Evolutionary conservation across 2,797 vertebrate genomes (phyloP), one percentile per base, ranked within the genome.

Genomic region (Crossoptilon crossoptilon): DNA sequence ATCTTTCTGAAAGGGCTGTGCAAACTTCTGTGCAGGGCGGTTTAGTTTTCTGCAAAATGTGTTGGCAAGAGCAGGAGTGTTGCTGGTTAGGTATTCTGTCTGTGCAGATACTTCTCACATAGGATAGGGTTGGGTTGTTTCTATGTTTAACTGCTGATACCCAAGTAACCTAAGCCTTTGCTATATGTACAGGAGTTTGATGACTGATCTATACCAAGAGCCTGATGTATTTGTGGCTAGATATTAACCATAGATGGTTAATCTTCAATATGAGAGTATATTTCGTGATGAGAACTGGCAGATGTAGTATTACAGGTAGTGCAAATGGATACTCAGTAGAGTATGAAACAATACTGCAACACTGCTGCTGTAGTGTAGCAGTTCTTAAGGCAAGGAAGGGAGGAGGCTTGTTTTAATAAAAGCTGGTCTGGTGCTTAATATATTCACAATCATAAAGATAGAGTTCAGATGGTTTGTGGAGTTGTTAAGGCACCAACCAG

Each of bases 261-360:
- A 76, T 87, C 59, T 26, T 6, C 22, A 43, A 2, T 27, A 1
- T 29, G 29, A 44, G n/a, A 59, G 11, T 43, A 19, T 18, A 19
- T 44, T 16, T 64, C 17, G 18, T 53, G 21, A 14, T 71, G 66
- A 60, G 39, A 8, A 10, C n/a, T 66, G 53, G 53, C 29, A 80
- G 51, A 9, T 66, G 17, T 17, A 31, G 35, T 29, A 22, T 44
- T 66, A 31, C 10, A 14, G 39, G 6, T 18, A 41, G 12, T 46
- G 39, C 33, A 35, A 1, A 1, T 9, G 39, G 37, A 8, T 70
- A 31, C 0, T 35, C 14, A 15, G 1, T 14, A 35, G 39, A 9
- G 33, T n/a, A 43, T 31, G 59, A 82, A 53, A n/a, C 29, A 41
- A 12, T 66, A 13, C 24, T 64, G 70, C 37, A 46, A 35, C 5